Evolutionary conservation across 2,797 vertebrate species (phyloP).

Genomic region (Eutrigla gurnardus): DNA sequence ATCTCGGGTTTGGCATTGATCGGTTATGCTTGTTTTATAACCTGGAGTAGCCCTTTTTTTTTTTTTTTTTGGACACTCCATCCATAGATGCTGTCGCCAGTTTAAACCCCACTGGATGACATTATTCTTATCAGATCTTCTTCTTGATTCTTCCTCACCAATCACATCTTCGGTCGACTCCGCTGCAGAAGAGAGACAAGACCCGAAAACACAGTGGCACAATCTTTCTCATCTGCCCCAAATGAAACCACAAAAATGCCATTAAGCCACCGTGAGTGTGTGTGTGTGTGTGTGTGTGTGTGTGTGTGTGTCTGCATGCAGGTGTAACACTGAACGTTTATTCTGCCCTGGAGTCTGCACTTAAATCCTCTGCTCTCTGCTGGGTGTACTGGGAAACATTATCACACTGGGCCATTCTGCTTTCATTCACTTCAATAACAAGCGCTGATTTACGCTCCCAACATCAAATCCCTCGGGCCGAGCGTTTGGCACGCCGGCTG

Average conservation of each 20-base stretch:
- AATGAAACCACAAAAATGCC: conserved; percentile 46
- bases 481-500: conserved; percentile 42
- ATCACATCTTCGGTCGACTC: conserved; percentile 54
- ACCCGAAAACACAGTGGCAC: conserved; percentile 29
- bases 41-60: conserved; percentile 38
- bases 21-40: conserved; percentile 52
- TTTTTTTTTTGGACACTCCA: conserved; percentile 27
- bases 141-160: conserved; percentile 35
- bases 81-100: conserved; percentile 29
- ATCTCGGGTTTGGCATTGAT: conserved; percentile 23
- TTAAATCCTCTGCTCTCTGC: conserved; percentile 51
- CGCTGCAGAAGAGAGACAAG: conserved; percentile 44
- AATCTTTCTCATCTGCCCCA: conserved; percentile 44
- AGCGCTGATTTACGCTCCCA: conserved; percentile 44
- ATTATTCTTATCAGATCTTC: conserved; percentile 7
- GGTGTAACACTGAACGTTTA: conserved; percentile 28
- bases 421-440: conserved; percentile 43
- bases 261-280: conserved; percentile 34
- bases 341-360: conserved; percentile 68
- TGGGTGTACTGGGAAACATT: conserved; percentile 25
- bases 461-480: conserved; percentile 36
- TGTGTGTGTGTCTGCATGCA: conserved; percentile 17
- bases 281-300: conserved; percentile 16
- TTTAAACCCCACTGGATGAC: conserved; percentile 48
- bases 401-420: conserved; percentile 38